These are phyloP conservation scores for Anguilla pacifica DNA, from an alignment of 2,797 vertebrate species.

Conservation along the genomic window DNA sequence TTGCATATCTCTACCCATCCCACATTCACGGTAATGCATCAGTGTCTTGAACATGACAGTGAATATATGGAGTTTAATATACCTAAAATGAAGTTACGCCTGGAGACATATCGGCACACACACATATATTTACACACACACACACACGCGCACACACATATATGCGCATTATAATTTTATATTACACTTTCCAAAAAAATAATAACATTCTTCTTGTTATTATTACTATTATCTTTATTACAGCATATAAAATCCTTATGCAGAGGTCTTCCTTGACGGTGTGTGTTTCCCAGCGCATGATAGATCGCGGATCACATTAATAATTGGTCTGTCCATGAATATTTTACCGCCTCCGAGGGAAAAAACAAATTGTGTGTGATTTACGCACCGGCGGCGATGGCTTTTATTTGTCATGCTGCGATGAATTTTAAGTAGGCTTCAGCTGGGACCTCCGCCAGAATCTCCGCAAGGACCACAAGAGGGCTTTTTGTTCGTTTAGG, in stretches of 20 bases:
- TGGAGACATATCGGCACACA: constrained; percentile 71
- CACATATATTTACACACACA: constrained; percentile 60
- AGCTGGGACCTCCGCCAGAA: constrained; percentile 77
- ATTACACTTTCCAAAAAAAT: constrained; percentile 66
- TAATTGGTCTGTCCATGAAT: constrained; percentile 24
- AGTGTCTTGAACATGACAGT: constrained; percentile 1
- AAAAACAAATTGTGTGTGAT: constrained; percentile 13
- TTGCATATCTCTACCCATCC: neutral
- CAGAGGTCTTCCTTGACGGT: constrained; percentile 75
- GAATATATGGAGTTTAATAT: constrained; percentile 69
- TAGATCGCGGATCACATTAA: constrained; percentile 73
- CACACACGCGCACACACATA: neutral
- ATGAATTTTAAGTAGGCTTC: constrained; percentile 82
- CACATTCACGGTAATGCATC: neutral
- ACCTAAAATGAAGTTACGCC: constrained; percentile 71
- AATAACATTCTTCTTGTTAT: constrained; percentile 64
- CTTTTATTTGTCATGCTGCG: constrained; percentile 75
- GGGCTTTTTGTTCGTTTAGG: constrained; percentile 80
- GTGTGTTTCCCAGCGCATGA: constrained; percentile 75
- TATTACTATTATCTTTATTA: constrained; percentile 56
- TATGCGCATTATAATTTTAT: constrained; percentile 55
- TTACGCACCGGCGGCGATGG: constrained; percentile 62
- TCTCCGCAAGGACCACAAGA: constrained; percentile 72
- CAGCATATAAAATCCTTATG: constrained; percentile 45
- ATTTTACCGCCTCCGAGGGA: constrained; percentile 9